These are phyloP conservation scores for Anhinga rufa DNA, from an alignment of 2,113 vertebrate species.

Conservation along the genomic window DNA sequence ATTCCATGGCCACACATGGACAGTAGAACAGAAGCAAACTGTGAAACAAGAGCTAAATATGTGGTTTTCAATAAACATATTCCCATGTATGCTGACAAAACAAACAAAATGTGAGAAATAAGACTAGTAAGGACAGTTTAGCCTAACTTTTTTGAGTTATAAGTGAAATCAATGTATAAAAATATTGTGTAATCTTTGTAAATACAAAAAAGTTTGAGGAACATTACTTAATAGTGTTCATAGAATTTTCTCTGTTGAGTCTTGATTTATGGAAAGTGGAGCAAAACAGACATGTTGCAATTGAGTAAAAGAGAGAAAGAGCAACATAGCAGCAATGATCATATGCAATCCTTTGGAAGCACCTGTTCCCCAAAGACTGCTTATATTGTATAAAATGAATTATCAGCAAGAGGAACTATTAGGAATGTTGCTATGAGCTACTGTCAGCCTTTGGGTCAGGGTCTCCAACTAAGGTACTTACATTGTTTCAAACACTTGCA, in stretches of 20 bases:
- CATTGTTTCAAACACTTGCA: neutral
- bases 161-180: neutral
- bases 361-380: too few relatives aligned
- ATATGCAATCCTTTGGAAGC: neutral
- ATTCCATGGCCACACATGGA: neutral
- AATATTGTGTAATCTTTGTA: neutral
- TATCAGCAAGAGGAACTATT: neutral
- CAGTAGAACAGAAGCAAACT: neutral
- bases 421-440: neutral
- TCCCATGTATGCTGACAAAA: neutral
- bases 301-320: neutral
- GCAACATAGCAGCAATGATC: fast-evolving
- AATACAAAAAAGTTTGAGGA: neutral
- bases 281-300: neutral
- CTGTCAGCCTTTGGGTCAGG: neutral
- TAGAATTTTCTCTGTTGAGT: neutral
- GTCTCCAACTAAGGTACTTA: neutral
- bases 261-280: neutral
- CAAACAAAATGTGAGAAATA: neutral
- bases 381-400: neutral
- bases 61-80: neutral
- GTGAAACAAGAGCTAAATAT: neutral
- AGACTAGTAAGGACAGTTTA: neutral
- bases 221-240: neutral
- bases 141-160: neutral